A percentile compares a stretch with the other conserved stretches of the same genome.
These are phyloP conservation scores for Ptychochromis oligacanthus DNA, from an alignment of 2,113 vertebrate species.

Conservation along the genomic window DNA sequence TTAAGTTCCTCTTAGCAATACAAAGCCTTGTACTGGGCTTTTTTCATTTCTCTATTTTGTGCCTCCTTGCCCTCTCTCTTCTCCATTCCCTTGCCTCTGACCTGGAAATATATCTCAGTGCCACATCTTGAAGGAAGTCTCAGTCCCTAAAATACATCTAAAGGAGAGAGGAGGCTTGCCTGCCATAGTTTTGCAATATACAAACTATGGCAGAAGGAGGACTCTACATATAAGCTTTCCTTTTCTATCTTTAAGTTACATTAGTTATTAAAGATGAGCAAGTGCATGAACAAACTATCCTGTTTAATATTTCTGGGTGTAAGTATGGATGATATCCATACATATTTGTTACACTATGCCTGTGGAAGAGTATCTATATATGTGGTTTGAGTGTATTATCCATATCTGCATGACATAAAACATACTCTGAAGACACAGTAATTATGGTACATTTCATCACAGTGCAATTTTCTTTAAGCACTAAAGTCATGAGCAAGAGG, in stretches of 20 bases:
- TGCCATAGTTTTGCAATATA: neutral
- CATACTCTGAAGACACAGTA: too few species aligned
- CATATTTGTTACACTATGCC: too few species aligned
- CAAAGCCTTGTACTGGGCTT: neutral
- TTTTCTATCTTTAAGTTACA: neutral
- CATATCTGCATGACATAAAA: too few species aligned
- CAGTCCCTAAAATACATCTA: neutral
- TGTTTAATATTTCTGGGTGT: accelerated
- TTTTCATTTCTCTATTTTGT: accelerated
- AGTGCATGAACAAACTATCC: neutral
- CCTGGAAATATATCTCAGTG: neutral
- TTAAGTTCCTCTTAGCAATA: neutral
- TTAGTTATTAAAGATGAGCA: neutral
- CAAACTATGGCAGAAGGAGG: neutral
- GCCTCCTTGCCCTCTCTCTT: neutral
- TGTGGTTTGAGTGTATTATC: too few species aligned
- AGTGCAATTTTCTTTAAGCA: too few species aligned
- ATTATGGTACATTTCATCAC: too few species aligned
- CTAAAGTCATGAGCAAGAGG: too few species aligned
- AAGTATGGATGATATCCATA: accelerated
- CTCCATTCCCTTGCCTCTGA: neutral
- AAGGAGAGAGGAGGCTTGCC: neutral
- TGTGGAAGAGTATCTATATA: too few species aligned
- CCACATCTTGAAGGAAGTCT: neutral
- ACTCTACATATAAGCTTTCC: neutral